phyloP scores from a whole-genome alignment of 30 jellyfish, hydroid and myxozoan genomes.

The Chironex yamaguchii region DNA sequence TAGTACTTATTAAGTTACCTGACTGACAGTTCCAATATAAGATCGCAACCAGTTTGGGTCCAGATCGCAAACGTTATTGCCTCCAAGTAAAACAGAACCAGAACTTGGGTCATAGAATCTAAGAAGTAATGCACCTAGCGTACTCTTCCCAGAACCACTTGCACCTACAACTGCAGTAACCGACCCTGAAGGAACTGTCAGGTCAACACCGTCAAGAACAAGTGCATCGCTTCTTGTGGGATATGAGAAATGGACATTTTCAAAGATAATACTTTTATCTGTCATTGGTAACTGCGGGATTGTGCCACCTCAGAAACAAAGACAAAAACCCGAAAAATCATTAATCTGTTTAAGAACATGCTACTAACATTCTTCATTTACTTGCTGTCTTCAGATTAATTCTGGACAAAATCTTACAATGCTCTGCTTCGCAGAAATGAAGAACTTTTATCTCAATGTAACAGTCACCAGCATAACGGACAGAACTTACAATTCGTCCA shows the following conservation, averaged over 20 bases:
- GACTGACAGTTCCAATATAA: conserved; percentile 94
- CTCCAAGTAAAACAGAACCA: conserved; percentile 82
- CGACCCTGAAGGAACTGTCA: conserved; percentile 81
- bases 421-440: too few species aligned
- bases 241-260: conserved; percentile 71
- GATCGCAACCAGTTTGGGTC: conserved; percentile 89
- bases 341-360: too few species aligned
- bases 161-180: conserved; percentile 96
- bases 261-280: conserved; percentile 72
- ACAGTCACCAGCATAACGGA: too few species aligned
- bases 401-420: too few species aligned
- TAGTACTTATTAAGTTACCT: conserved; percentile 57
- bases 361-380: too few species aligned
- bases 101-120: conserved; percentile 89
- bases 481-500: too few species aligned
- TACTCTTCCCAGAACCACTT: conserved; percentile 98
- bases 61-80: conserved; percentile 66
- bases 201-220: conserved; percentile 65
- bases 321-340: background rate
- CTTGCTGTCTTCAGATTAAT: too few species aligned
- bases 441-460: too few species aligned
- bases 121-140: conserved; percentile 89
- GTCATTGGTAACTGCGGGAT: conserved; percentile 47
- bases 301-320: conserved; percentile 80
- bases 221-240: conserved; percentile 78